A percentile compares a stretch with the other conserved stretches of the same genome.
Evolutionary conservation across 2,888 invertebrate species (phyloP).

Genomic region (Brachyopa scutellaris): DNA sequence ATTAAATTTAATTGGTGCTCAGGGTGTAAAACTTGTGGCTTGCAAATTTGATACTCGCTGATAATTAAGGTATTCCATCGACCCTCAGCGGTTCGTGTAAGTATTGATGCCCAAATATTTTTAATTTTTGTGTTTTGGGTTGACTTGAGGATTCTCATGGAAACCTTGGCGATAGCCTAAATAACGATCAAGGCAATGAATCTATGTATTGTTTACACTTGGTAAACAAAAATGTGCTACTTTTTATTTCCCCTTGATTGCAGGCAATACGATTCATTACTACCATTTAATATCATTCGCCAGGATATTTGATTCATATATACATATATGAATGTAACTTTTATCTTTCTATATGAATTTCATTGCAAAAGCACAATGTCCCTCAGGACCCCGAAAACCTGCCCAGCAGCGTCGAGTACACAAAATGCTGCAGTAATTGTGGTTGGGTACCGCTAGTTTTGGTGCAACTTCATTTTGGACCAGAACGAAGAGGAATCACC

Average conservation of each 20-base stretch:
- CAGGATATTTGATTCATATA: too few species aligned
- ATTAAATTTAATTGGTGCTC: constrained; percentile 60
- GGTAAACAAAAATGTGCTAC: too few species aligned
- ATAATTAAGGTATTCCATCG: background rate
- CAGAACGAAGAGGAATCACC: background rate
- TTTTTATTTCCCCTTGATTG: too few species aligned
- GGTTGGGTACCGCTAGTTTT: constrained; percentile 4
- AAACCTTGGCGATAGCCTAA: too few species aligned
- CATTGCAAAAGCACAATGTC: background rate
- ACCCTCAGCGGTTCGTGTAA: background rate
- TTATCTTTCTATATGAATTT: background rate
- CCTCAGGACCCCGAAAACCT: background rate
- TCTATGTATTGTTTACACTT: too few species aligned
- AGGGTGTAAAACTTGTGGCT: constrained; percentile 18
- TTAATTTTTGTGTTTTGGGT: too few species aligned
- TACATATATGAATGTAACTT: too few species aligned
- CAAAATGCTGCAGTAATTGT: constrained; percentile 22
- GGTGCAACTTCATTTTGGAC: background rate
- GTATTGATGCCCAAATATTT: background rate
- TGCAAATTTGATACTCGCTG: background rate
- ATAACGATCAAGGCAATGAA: too few species aligned
- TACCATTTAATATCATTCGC: too few species aligned
- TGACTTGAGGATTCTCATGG: too few species aligned
- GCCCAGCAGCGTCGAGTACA: constrained; percentile 1
- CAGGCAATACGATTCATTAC: too few species aligned